phyloP scores from a whole-genome alignment of 1,140 invertebrate species.

The Holotrichia oblita region DNA sequence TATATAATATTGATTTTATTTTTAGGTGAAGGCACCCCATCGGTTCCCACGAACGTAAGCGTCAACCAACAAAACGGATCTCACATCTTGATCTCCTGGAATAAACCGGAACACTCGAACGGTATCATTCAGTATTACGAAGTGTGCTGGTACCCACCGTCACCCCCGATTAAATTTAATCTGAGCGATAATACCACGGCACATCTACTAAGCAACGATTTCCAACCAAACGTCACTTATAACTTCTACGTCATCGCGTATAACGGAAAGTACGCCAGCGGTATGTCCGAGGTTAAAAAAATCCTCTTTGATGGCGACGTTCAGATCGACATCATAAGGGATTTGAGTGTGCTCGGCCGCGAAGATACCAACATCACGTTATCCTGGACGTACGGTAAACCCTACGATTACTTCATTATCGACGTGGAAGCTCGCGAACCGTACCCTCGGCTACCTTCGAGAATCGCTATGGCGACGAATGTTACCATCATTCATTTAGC shows the following conservation, averaged over 20 bases:
- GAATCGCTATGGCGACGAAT: constrained; percentile 60
- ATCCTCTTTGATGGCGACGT: constrained; percentile 70
- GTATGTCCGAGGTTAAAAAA: constrained; percentile 65
- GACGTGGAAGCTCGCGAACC: constrained; percentile 58
- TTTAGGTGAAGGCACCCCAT: constrained; percentile 63
- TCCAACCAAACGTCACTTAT: constrained; percentile 71
- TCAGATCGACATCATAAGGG: constrained; percentile 69
- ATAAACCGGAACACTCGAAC: constrained; percentile 69
- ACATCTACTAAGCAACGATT: constrained; percentile 66
- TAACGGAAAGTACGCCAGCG: constrained; percentile 69
- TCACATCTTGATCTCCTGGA: constrained; percentile 74
- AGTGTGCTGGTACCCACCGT: constrained; percentile 63
- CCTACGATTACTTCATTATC: constrained; percentile 72
- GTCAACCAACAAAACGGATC: constrained; percentile 71
- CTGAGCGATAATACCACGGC: constrained; percentile 61
- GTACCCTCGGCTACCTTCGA: constrained; percentile 64
- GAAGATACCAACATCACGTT: constrained; percentile 67
- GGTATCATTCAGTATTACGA: constrained; percentile 73
- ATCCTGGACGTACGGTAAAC: constrained; percentile 67
- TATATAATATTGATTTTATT: background rate
- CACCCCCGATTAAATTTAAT: constrained; percentile 51
- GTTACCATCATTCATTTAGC: constrained; percentile 67
- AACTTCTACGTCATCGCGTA: constrained; percentile 81
- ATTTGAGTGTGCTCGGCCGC: constrained; percentile 64
- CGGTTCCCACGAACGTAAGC: constrained; percentile 70